A percentile compares a stretch with the other conserved stretches of the same genome.
phyloP scores from a whole-genome alignment of 30 jellyfish, hydroid and myxozoan species.

The Catostylus mosaicus region DNA sequence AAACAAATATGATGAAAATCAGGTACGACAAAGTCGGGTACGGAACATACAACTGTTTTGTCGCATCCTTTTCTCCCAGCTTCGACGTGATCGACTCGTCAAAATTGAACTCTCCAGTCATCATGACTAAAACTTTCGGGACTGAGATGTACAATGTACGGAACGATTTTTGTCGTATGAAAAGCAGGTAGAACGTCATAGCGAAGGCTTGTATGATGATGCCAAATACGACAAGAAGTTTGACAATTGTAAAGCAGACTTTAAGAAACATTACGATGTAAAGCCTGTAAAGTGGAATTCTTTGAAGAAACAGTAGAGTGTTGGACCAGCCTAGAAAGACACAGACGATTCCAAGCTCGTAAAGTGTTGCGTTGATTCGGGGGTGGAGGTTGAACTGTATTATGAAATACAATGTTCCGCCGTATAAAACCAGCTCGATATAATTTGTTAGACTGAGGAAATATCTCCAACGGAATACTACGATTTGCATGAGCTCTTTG shows the following conservation, averaged over 20 bases:
- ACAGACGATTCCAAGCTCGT: constrained; percentile 62
- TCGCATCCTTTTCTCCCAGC: constrained; percentile 29
- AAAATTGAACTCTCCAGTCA: constrained; percentile 84
- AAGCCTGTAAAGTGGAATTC: constrained; percentile 67
- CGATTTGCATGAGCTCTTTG: constrained; percentile 41
- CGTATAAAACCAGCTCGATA: constrained; percentile 37
- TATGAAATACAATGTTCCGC: constrained; percentile 15
- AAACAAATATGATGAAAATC: constrained; percentile 37
- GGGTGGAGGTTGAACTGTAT: background rate
- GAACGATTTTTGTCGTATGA: constrained; percentile 58
- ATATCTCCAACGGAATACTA: constrained; percentile 28
- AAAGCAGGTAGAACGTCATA: constrained; percentile 70
- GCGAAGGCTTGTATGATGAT: constrained; percentile 56
- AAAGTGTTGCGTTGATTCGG: background rate
- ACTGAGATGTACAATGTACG: constrained; percentile 6
- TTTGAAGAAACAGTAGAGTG: constrained; percentile 60
- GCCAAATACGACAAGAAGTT: constrained; percentile 65
- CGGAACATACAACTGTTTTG: constrained; percentile 37
- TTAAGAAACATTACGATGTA: constrained; percentile 80
- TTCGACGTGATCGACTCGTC: constrained; percentile 52
- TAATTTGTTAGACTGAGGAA: constrained; percentile 34
- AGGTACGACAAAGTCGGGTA: constrained; percentile 50
- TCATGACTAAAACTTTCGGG: constrained; percentile 71
- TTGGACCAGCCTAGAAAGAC: constrained; percentile 70
- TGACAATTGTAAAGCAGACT: constrained; percentile 57